Conservation (phyloP, 2,888 invertebrate species). For the Torymus texanus region DNA sequence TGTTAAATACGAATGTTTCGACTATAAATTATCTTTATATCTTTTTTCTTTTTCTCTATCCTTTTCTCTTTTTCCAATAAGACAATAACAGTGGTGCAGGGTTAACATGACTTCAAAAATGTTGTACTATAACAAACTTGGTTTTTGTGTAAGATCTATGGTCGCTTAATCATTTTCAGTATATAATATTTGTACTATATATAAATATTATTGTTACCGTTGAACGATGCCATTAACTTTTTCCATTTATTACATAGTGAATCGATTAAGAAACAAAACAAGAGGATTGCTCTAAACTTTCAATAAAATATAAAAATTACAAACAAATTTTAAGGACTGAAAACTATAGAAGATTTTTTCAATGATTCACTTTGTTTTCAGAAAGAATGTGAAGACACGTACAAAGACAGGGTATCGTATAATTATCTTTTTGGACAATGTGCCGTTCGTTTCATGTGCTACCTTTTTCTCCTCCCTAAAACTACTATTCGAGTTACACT, state of each 20-base stretch:
- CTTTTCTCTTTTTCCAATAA: constrained; percentile 54
- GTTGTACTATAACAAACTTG: constrained; percentile 56
- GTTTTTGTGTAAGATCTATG: constrained; percentile 58
- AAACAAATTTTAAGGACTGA: constrained; percentile 28
- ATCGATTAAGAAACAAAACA: constrained; percentile 45
- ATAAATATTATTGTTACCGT: constrained; percentile 48
- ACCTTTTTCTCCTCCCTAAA: constrained; percentile 64
- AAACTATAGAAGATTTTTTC: constrained; percentile 61
- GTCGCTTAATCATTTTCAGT: constrained; percentile 56
- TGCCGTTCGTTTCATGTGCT: constrained; percentile 75
- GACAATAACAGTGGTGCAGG: constrained; percentile 57
- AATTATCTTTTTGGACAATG: constrained; percentile 75
- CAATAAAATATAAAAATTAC: constrained; percentile 27
- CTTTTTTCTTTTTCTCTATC: constrained; percentile 56
- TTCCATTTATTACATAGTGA: constrained; percentile 54
- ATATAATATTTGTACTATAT: constrained; percentile 50
- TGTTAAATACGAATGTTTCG: constrained; percentile 53
- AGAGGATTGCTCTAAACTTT: constrained; percentile 33
- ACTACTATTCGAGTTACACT: constrained; percentile 68
- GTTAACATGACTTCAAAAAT: constrained; percentile 51
- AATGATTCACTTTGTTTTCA: constrained; percentile 79
- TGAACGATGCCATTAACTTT: constrained; percentile 49
- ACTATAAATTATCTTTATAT: constrained; percentile 51
- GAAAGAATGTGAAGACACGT: constrained; percentile 89
- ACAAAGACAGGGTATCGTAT: constrained; percentile 88